Evolutionary conservation across 1,140 invertebrate genomes (phyloP).

Genomic region (Orchestia grillus): DNA sequence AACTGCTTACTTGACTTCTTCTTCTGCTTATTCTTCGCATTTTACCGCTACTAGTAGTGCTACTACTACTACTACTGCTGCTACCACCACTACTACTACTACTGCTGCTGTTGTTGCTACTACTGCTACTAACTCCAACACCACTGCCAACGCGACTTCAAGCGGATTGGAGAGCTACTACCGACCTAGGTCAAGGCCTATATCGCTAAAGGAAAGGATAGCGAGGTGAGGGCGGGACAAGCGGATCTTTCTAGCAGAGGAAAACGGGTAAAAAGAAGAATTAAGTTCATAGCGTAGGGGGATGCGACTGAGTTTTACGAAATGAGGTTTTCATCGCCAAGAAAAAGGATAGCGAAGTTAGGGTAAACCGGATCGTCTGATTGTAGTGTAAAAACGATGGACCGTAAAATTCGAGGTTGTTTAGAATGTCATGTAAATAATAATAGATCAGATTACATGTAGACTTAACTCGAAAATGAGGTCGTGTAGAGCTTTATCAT

Average conservation of each 20-base stretch:
- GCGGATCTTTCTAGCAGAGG: too few relatives aligned
- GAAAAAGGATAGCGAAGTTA: conserved; percentile 28
- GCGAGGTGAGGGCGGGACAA: conserved; percentile 27
- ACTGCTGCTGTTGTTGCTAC: conserved; percentile 9
- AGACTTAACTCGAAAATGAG: not conserved
- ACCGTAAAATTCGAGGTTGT: not conserved
- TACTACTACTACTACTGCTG: not conserved
- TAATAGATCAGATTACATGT: not conserved
- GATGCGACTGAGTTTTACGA: too few relatives aligned
- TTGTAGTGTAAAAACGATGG: not conserved
- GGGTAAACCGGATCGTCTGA: not conserved
- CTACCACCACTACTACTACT: not conserved
- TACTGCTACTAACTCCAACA: conserved; percentile 1
- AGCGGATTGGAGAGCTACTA: not conserved
- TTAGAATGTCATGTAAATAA: not conserved
- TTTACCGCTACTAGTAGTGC: conserved; percentile 1
- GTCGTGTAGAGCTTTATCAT: not conserved
- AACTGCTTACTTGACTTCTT: not conserved
- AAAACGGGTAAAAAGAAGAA: too few relatives aligned
- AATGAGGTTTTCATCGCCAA: not conserved
- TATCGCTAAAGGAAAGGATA: conserved; percentile 39
- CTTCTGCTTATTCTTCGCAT: conserved; percentile 25
- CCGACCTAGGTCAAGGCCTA: not conserved
- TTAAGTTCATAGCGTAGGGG: too few relatives aligned
- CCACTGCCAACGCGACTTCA: not conserved